phyloP scores from a whole-genome alignment of 2,888 invertebrate genomes.

The Scaptomyza polygonia region DNA sequence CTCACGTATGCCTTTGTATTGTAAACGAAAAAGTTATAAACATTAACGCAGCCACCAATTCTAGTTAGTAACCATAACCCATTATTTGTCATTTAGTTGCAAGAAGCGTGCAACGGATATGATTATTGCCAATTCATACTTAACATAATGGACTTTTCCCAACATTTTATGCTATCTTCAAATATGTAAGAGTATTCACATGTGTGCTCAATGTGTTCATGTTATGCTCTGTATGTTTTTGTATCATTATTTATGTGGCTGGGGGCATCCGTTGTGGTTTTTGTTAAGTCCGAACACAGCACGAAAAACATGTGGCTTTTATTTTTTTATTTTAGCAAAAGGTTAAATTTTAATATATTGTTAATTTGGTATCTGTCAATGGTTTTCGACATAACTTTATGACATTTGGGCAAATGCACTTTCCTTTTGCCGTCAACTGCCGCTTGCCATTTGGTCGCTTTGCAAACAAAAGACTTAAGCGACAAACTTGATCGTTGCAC shows the following conservation, averaged over 20 bases:
- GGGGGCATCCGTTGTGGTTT: conserved; percentile 31
- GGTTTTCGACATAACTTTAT: conserved; percentile 52
- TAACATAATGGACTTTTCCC: neutral
- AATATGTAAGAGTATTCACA: conserved; percentile 2
- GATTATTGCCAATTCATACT: conserved; percentile 58
- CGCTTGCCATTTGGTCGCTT: conserved; percentile 50
- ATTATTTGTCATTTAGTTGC: conserved; percentile 54
- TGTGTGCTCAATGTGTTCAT: conserved; percentile 7
- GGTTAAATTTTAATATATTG: conserved; percentile 71
- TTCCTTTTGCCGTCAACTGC: conserved; percentile 44
- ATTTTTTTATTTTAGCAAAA: conserved; percentile 23
- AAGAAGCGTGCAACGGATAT: conserved; percentile 54
- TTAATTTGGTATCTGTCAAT: conserved; percentile 63
- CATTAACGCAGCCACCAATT: conserved; percentile 42
- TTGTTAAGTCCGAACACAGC: conserved; percentile 3
- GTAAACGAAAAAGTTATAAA: conserved; percentile 54
- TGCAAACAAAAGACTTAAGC: conserved; percentile 54
- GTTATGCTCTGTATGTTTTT: conserved; percentile 41
- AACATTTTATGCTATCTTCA: conserved; percentile 7
- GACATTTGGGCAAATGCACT: conserved; percentile 62
- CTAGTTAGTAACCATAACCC: conserved; percentile 54
- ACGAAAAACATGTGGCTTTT: conserved; percentile 31
- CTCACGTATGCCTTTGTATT: neutral
- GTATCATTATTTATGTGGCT: conserved; percentile 48
- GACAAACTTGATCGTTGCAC: conserved; percentile 49